Evolutionary conservation across 1,140 invertebrate genomes (phyloP), one percentile per base, ranked within the genome.

Genomic region (Aporrectodea caliginosa): DNA sequence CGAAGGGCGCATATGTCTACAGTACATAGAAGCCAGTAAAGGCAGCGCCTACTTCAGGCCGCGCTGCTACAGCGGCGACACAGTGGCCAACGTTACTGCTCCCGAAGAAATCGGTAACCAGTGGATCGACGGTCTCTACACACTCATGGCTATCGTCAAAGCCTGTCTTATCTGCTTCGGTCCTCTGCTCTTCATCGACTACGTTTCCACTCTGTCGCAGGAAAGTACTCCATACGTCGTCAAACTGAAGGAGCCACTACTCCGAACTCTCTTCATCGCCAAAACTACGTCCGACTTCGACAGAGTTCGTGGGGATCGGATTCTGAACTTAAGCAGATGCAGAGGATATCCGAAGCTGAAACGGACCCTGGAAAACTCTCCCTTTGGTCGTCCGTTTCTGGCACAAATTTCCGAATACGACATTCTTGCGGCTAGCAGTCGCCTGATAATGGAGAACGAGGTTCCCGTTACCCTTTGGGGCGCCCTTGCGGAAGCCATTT

Each of bases 81-180:
- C 58, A 16, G 78, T 27, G 2, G 31, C n/a, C 16, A 31, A 33
- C 70, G 27, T 43, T 30, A 33, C 29, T 12, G 79, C 71, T 32
- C 34, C n/a, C 22, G 68, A 69, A 68, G 71, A 70, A 30, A 82
- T 82, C 14, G 83, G 85, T 30, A 85, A 87, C 77, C 80, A 81
- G 16, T 87, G 86, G 86, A 84, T 88, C 33, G 83, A 83, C 27
- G 82, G 86, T 27, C 82, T 88, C 32, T 86, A 87, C 75, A 74
- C 83, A 2, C 83, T 85, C 29, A 84, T 88, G 35, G 82, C 82
- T 1, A 35, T 85, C 0, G 83, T 88, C 16, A 85, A 85, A 81
- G 79, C 86, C 12, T 74, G 84, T 69, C 78, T 88, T 68, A 85
- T 88, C 74, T 83, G 86, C 69, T 86, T 85, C 80, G 82, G 82